Evolutionary conservation across 2,113 vertebrate species (phyloP).

Genomic region (Bufo bufo): DNA sequence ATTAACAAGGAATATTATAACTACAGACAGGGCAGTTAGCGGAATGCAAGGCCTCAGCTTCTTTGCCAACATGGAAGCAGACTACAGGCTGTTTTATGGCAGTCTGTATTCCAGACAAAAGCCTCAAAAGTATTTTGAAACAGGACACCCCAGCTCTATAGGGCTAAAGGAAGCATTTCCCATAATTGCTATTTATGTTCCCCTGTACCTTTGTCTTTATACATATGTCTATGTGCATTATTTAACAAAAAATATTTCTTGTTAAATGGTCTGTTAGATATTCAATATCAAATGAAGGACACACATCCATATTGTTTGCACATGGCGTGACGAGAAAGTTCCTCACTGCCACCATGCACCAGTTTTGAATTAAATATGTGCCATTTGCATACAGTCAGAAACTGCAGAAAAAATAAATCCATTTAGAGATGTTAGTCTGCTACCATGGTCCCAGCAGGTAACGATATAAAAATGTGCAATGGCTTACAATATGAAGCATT

Average conservation of each 20-base stretch:
- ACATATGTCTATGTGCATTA: background rate
- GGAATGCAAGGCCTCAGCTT: no score
- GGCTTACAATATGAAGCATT: conserved; percentile 11
- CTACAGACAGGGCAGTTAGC: no score
- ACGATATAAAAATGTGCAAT: background rate
- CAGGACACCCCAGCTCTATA: background rate
- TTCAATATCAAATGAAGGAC: background rate
- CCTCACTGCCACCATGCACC: background rate
- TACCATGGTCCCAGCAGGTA: conserved; percentile 22
- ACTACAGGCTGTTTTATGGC: background rate
- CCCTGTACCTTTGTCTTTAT: background rate
- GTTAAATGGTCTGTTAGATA: background rate
- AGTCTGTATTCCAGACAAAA: background rate
- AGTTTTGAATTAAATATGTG: background rate
- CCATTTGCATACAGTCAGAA: background rate
- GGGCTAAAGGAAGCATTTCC: background rate
- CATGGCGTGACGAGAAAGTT: background rate
- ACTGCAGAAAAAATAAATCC: conserved; percentile 16
- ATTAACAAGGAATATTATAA: no score
- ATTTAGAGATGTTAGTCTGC: conserved; percentile 8
- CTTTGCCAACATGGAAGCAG: background rate
- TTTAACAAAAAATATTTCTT: background rate
- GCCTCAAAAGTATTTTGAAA: background rate
- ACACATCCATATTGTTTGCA: background rate
- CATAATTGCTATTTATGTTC: background rate